phyloP scores from a whole-genome alignment of 2,113 vertebrate species.

The Perognathus longimembris region DNA sequence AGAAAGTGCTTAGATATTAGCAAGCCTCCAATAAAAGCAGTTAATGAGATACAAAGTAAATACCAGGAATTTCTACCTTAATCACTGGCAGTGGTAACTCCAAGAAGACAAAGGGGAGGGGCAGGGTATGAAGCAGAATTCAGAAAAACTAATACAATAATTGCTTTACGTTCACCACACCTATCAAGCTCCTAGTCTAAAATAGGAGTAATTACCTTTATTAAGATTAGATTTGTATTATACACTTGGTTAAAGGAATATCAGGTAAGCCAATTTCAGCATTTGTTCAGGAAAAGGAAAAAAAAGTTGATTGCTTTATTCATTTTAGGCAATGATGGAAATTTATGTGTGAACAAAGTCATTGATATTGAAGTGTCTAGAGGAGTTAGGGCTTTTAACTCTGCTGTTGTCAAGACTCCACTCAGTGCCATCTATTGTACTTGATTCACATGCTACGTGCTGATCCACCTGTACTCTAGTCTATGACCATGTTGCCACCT shows the following conservation, averaged over 20 bases:
- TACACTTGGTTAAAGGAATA: not conserved
- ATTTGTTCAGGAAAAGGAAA: not conserved
- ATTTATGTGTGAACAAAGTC: not conserved
- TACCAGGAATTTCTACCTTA: not conserved
- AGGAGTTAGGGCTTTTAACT: not conserved
- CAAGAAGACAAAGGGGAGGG: not conserved
- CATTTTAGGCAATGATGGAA: not conserved
- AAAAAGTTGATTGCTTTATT: not conserved
- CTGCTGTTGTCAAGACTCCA: not conserved
- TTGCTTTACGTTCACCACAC: not conserved
- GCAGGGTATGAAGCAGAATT: not conserved
- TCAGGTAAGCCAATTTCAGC: not conserved
- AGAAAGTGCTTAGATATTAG: not conserved
- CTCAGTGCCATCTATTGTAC: slow-evolving; percentile 14
- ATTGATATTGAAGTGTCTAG: not conserved
- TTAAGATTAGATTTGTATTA: not conserved
- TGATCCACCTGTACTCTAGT: not conserved
- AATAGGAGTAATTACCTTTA: not conserved
- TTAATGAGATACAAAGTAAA: not conserved
- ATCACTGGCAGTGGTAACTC: not conserved
- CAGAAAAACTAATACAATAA: not conserved
- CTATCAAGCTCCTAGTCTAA: not conserved
- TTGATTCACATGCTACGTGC: not conserved
- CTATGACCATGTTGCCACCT: not conserved
- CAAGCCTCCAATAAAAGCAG: not conserved